Conservation (phyloP, 2,888 invertebrate genomes). For the Leptura quadrifasciata region DNA sequence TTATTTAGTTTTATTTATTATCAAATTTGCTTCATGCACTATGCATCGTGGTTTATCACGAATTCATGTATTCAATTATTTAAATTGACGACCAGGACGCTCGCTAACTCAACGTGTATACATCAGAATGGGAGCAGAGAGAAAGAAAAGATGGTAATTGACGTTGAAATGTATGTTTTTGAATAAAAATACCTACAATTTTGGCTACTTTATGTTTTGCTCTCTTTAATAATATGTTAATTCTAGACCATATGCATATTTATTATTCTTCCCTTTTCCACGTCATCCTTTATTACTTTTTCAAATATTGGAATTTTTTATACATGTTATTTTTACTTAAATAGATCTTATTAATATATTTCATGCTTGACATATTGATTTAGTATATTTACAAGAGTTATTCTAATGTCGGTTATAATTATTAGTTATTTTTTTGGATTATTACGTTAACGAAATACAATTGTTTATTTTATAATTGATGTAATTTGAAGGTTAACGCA, state of each 20-base stretch:
- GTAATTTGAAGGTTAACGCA: conserved; percentile 25
- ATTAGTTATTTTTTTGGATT: conserved; percentile 12
- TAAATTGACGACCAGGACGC: conserved; percentile 71
- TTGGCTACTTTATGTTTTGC: conserved; percentile 60
- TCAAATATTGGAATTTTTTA: conserved; percentile 22
- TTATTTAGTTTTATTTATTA: conserved; percentile 74
- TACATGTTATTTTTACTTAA: background rate
- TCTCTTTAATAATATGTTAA: conserved; percentile 63
- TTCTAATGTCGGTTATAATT: conserved; percentile 28
- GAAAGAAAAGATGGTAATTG: conserved; percentile 71
- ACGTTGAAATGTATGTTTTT: conserved; percentile 65
- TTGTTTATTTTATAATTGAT: conserved; percentile 6
- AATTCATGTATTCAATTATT: conserved; percentile 75
- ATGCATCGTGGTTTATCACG: conserved; percentile 73
- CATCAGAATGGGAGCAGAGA: conserved; percentile 53
- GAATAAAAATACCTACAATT: conserved; percentile 64
- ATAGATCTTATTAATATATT: conserved; percentile 12
- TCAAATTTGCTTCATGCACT: conserved; percentile 74
- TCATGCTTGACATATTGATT: background rate
- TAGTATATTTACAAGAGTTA: conserved; percentile 9
- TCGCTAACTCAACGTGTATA: conserved; percentile 58
- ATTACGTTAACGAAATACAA: conserved; percentile 2
- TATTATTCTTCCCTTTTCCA: conserved; percentile 46
- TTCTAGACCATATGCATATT: conserved; percentile 56
- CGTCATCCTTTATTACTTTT: conserved; percentile 28